phyloP scores from a whole-genome alignment of 2,797 vertebrate genomes.

The Garrulus glandarius region DNA sequence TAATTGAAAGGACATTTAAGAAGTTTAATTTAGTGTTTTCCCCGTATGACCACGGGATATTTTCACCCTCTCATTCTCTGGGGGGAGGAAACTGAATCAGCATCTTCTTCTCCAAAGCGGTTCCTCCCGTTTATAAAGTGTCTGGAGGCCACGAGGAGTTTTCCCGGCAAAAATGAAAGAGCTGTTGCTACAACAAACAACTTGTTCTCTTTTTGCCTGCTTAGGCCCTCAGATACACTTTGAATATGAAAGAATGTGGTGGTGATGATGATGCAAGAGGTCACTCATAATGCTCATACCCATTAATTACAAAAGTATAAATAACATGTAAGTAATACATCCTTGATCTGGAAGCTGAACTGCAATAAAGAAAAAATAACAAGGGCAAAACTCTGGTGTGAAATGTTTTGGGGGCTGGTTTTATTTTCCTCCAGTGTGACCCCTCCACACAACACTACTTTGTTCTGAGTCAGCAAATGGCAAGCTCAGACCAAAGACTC shows the following conservation, averaged over 20 bases:
- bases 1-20: neutral
- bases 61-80: neutral
- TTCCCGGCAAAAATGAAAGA: neutral
- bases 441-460: neutral
- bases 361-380: neutral
- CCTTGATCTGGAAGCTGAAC: neutral
- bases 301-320: conserved; percentile 21
- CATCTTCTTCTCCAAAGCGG: neutral
- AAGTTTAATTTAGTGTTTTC: conserved; percentile 28
- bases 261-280: conserved; percentile 5
- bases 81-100: conserved; percentile 36
- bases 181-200: conserved; percentile 38
- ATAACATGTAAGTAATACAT: neutral
- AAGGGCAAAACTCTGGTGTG: neutral
- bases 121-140: conserved; percentile 6
- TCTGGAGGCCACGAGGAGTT: neutral
- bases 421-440: neutral
- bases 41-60: conserved; percentile 5
- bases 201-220: neutral
- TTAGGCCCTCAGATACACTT: neutral
- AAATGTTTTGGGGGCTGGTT: neutral
- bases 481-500: neutral
- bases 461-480: neutral
- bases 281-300: neutral
- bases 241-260: neutral